Evolutionary conservation across 2,888 invertebrate genomes (phyloP), one percentile per base, ranked within the genome.

Genomic region (Mactromeris polynyma): DNA sequence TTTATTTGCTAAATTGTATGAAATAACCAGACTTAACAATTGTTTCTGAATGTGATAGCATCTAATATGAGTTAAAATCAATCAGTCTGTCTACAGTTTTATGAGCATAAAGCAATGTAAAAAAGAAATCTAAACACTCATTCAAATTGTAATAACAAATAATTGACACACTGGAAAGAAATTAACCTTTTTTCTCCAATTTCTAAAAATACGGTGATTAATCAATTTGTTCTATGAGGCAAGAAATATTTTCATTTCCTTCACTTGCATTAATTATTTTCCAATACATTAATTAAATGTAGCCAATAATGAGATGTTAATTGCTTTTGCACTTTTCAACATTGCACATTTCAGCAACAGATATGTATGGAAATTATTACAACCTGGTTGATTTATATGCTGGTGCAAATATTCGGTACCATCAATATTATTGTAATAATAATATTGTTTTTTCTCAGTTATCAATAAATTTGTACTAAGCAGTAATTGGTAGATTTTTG

Each of bases 41-140:
- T 46, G 46, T 46, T 17, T 46, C 46, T 14, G 17, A 17, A 17
- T 17, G 46, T 64, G 26, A 64, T 26, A 64, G 26, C 58, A 64
- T 64, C 58, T 26, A 26, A 26, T 26, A 26, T 4, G 26, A 64
- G 6, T 9, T 26, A 64, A 64, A 64, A 64, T 64, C 26, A 64
- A 64, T 64, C 58, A 26, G 58, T 64, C 58, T 26, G 58, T 64
- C n/a, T 64, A 64, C 58, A 1, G n/a, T 64, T 64, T n/a, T 64
- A 64, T 26, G 58, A 64, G 58, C 7, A 64, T 64, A 64, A 64
- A n/a, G 58, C n/a, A 64, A 64, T 64, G 58, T 64, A n/a, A 64
- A 9, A 14, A 64, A n/a, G 58, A 64, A 64, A 64, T 26, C 58
- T 64, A 26, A 64, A 26, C 58, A n/a, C 11, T n/a, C 58, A n/a